These are phyloP conservation scores for Apeltes quadracus DNA, from an alignment of 2,113 vertebrate genomes.

Conservation along the genomic window DNA sequence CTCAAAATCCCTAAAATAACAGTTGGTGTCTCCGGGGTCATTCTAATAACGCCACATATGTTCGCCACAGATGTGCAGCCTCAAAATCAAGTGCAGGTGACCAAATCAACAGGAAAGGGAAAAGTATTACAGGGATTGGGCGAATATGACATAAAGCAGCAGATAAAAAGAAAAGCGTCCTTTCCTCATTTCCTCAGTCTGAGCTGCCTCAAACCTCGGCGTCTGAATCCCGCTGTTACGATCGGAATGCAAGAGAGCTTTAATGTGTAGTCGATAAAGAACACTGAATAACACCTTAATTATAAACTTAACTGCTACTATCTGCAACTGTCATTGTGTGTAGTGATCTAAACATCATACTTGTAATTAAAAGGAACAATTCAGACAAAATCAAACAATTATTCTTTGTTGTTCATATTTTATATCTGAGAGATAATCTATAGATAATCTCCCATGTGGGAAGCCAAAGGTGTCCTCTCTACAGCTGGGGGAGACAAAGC, in stretches of 20 bases:
- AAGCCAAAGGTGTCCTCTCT: no score
- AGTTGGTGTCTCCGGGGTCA: background rate
- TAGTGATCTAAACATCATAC: no score
- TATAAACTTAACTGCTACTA: no score
- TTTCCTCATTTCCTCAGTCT: background rate
- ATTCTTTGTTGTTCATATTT: no score
- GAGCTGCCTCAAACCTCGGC: background rate
- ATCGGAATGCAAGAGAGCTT: background rate
- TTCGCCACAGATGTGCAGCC: background rate
- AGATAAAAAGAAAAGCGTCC: background rate
- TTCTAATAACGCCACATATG: slow-evolving; percentile 12
- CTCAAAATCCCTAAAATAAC: slow-evolving; percentile 26
- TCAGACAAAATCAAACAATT: no score
- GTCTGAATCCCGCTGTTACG: slow-evolving; percentile 33
- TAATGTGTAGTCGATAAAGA: background rate
- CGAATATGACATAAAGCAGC: background rate
- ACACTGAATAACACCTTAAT: no score
- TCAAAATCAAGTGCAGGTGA: slow-evolving; percentile 40
- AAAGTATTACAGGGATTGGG: background rate
- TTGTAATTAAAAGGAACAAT: no score
- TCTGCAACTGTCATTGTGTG: no score
- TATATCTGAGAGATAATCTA: no score
- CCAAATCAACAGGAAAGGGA: background rate
- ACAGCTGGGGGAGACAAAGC: no score
- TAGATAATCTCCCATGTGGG: no score